A percentile compares a stretch with the other conserved stretches of the same genome.
Conservation (phyloP, 2,888 invertebrate genomes). For the Drosophila hamatofila region DNA sequence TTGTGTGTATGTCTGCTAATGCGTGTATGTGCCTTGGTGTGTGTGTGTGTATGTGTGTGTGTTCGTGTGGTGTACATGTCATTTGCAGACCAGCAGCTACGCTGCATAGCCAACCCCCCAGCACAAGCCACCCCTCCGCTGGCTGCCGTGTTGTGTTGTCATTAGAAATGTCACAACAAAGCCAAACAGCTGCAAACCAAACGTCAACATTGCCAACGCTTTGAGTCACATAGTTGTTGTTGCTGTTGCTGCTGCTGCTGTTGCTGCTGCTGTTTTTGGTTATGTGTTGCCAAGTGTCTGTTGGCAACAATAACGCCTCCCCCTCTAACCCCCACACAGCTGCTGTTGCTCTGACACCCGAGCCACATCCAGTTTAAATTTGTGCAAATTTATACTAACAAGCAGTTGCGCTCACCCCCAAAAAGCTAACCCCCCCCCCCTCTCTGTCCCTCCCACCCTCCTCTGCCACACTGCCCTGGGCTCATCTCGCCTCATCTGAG, state of each 20-base stretch:
- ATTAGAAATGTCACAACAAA: conserved; percentile 82
- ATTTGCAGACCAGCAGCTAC: conserved; percentile 59
- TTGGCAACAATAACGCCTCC: conserved; percentile 33
- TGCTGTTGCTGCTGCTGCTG: conserved; percentile 22
- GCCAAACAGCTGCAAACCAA: conserved; percentile 75
- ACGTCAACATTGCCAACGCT: conserved; percentile 64
- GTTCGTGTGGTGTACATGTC: conserved; percentile 57
- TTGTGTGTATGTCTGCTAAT: conserved; percentile 42
- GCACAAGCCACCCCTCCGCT: background rate
- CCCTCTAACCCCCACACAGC: background rate
- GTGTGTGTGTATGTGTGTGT: conserved; percentile 10
- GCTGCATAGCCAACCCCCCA: conserved; percentile 12
- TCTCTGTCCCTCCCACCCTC: background rate
- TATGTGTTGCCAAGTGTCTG: conserved; percentile 59
- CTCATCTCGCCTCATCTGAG: conserved; percentile 18
- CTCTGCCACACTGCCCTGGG: background rate
- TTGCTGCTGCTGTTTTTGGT: conserved; percentile 36
- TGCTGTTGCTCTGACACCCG: background rate
- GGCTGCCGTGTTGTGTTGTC: conserved; percentile 63
- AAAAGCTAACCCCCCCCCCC: background rate
- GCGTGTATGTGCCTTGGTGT: conserved; percentile 2
- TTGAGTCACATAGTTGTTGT: conserved; percentile 41
- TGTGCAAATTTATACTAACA: conserved; percentile 68
- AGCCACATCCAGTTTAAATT: conserved; percentile 47
- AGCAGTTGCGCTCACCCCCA: conserved; percentile 24